Evolutionary conservation across 1,140 invertebrate species (phyloP).

Genomic region (Penaeus indicus): DNA sequence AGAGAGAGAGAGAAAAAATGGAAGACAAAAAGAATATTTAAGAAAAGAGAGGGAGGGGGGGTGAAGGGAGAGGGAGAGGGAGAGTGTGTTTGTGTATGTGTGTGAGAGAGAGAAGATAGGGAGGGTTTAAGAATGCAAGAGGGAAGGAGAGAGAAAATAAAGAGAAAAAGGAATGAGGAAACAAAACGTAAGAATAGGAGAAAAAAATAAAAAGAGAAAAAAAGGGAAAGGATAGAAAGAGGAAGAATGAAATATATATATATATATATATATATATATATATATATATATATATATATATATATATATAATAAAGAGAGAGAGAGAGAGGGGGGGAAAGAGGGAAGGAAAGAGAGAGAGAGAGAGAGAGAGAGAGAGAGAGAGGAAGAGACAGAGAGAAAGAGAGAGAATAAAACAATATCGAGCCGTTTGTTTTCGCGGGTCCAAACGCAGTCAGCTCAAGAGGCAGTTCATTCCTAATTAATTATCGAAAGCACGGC

Average conservation of each 20-base stretch:
- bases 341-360: too few species aligned
- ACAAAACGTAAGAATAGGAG: neutral
- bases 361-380: neutral
- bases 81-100: neutral
- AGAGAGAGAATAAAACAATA: neutral
- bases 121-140: neutral
- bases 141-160: neutral
- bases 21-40: too few species aligned
- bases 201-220: neutral
- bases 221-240: neutral
- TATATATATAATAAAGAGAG: too few species aligned
- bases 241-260: too few species aligned
- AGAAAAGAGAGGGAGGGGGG: too few species aligned
- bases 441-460: too few species aligned
- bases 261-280: too few species aligned
- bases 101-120: neutral
- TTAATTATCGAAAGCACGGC: conserved; percentile 16
- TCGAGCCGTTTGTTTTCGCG: neutral
- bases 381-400: neutral
- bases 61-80: neutral
- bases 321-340: too few species aligned
- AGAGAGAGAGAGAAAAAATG: too few species aligned
- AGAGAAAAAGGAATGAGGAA: neutral
- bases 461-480: neutral
- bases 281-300: too few species aligned